These are phyloP conservation scores for Euura lappo DNA, from an alignment of 1,140 invertebrate species.

Conservation along the genomic window DNA sequence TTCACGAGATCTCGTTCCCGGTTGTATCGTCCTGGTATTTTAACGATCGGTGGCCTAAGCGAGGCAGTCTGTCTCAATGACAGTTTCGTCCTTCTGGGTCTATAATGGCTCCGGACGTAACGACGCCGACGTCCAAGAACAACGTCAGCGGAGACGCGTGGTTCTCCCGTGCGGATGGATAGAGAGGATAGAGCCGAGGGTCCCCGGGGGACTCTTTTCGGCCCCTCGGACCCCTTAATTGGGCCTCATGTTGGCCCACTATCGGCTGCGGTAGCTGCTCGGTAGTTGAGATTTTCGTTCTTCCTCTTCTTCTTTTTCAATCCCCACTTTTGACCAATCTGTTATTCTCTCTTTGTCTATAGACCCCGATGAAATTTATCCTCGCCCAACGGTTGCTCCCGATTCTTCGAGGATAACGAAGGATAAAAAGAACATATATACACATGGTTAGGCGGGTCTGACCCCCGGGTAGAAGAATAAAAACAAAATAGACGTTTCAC, in stretches of 20 bases:
- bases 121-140: neutral
- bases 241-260: conserved; percentile 51
- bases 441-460: neutral
- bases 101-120: conserved; percentile 4
- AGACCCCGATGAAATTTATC: conserved; percentile 32
- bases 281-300: conserved; percentile 38
- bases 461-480: neutral
- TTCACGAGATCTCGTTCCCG: conserved; percentile 14
- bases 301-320: conserved; percentile 23
- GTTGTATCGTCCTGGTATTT: conserved; percentile 39
- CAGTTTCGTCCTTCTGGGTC: neutral
- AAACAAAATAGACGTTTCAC: neutral
- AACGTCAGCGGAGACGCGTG: conserved; percentile 26
- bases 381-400: conserved; percentile 43
- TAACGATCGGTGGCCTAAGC: conserved; percentile 46
- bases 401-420: conserved; percentile 22
- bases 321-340: conserved; percentile 22
- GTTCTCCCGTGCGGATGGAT: conserved; percentile 35
- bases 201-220: conserved; percentile 20
- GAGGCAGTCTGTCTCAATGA: conserved; percentile 13
- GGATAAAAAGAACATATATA: too few species aligned
- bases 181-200: conserved; percentile 25
- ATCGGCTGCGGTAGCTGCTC: conserved; percentile 44
- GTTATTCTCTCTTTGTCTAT: conserved; percentile 18
- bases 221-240: conserved; percentile 47